Base-by-base conservation (phyloP, 2,113 vertebrate species). In the Paradoxurus hermaphroditus region DNA sequence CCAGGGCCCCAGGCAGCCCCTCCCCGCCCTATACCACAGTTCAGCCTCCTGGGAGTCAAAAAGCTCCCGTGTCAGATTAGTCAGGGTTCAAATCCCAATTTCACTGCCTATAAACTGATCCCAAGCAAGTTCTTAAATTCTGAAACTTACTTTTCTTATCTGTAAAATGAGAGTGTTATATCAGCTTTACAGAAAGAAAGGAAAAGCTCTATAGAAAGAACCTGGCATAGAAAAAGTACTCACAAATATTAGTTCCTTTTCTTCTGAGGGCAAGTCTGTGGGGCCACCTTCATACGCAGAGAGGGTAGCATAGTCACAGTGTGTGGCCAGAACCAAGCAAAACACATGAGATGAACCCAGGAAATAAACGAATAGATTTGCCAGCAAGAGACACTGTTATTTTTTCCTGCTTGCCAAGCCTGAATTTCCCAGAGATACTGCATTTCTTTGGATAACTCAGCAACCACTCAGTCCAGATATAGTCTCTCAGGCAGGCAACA, bases 401-500 rank as follows among this genome's bases (percentile, higher is more conserved):
- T 92, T 88, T 81, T 70, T 44, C 92, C 92, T 94, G 77, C n/a
- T 75, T 96, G 96, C 97, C 96, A 97, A 97, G 92, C 44, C 56
- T 90, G 87, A 92, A 85, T 98, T 96, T 98, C 95, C 87, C 97
- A 94, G 89, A 94, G 96, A 97, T 84, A 34, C 90, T 44, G 70
- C 68, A 53, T 94, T 94, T 96, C 97, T 95, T 96, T 97, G 97
- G 97, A 97, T 96, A 98, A 97, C 72, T 97, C 93, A 34, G 90
- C 94, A 96, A 92, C 70, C 70, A 89, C 91, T 97, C 95, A 79
- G 91, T 97, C 96, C 96, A 97, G 98, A 98, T 98, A 96, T 34
- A 94, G 94, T 94, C 95, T 98, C 97, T 97, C 95, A 94, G 82
- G 85, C 97, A 91, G 98, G 96, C 97, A 97, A 41, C 91, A 89